A percentile compares a stretch with the other conserved stretches of the same genome.
These are phyloP conservation scores for Bellardia bayeri DNA, from an alignment of 2,888 invertebrate species.

Conservation along the genomic window DNA sequence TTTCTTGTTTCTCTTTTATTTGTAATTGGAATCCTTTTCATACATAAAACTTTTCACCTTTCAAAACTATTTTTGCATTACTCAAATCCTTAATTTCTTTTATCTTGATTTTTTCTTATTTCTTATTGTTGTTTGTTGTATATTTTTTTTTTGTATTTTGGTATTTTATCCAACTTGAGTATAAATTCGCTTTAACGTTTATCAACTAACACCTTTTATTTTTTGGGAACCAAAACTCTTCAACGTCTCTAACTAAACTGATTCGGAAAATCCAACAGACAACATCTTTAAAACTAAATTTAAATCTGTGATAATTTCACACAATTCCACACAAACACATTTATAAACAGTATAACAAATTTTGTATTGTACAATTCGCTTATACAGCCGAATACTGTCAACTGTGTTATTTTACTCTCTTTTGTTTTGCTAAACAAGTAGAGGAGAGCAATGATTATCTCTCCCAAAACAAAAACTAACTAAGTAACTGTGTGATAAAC, in stretches of 20 bases:
- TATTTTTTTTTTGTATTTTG: neutral
- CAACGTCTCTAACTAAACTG: constrained; percentile 81
- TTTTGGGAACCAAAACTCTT: constrained; percentile 75
- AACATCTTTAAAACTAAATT: constrained; percentile 78
- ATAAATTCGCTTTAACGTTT: constrained; percentile 40
- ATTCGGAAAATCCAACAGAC: constrained; percentile 77
- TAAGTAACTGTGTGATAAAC: constrained; percentile 16
- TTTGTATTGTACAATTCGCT: constrained; percentile 38
- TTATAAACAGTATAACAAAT: constrained; percentile 50
- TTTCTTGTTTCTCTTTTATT: neutral
- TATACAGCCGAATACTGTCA: constrained; percentile 28
- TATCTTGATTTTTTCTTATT: constrained; percentile 1
- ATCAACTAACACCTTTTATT: neutral
- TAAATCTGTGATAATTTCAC: constrained; percentile 31
- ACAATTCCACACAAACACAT: constrained; percentile 25
- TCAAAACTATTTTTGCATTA: constrained; percentile 28
- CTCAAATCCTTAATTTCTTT: constrained; percentile 54
- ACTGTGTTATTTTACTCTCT: constrained; percentile 19
- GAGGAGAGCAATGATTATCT: constrained; percentile 7
- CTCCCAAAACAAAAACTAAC: neutral
- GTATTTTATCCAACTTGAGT: constrained; percentile 7
- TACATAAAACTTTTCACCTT: constrained; percentile 28
- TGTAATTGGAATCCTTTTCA: constrained; percentile 26
- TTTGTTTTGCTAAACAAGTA: neutral
- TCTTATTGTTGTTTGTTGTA: constrained; percentile 21